Conservation (phyloP, 2,797 vertebrate species). For the Bovichtus diacanthus region DNA sequence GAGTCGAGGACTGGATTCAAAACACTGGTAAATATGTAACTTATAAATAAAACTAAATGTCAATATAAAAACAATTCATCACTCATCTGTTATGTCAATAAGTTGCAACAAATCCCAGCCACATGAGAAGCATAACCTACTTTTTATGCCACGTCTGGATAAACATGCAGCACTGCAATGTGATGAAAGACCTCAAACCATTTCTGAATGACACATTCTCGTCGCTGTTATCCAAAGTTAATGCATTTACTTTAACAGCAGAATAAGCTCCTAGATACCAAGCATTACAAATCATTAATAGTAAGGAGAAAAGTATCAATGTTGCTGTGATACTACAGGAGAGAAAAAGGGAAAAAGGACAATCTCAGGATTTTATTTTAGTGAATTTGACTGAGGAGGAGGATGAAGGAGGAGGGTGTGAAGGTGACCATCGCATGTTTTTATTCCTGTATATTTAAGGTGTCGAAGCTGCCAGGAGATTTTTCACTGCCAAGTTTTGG, state of each 20-base stretch:
- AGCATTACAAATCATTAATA: background rate
- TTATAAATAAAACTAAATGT: too few species aligned
- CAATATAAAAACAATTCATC: too few species aligned
- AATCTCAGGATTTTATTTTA: constrained; percentile 6
- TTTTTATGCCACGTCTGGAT: background rate
- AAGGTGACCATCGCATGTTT: constrained; percentile 15
- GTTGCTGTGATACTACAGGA: background rate
- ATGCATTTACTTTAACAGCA: background rate
- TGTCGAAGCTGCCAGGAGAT: constrained; percentile 2
- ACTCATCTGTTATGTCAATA: too few species aligned
- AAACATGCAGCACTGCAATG: background rate
- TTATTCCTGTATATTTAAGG: constrained; percentile 8
- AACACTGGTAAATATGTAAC: too few species aligned
- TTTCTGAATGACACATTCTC: background rate
- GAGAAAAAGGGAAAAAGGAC: background rate
- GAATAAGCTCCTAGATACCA: background rate
- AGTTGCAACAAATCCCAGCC: too few species aligned
- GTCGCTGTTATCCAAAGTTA: background rate
- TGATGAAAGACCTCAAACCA: background rate
- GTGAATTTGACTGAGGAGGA: constrained; percentile 8
- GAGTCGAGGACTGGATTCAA: background rate
- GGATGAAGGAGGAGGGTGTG: background rate
- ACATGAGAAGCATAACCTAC: too few species aligned
- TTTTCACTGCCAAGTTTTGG: constrained; percentile 15
- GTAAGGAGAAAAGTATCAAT: background rate